phyloP scores from a whole-genome alignment of 2,113 vertebrate species.

The Solenodon paradoxus region DNA sequence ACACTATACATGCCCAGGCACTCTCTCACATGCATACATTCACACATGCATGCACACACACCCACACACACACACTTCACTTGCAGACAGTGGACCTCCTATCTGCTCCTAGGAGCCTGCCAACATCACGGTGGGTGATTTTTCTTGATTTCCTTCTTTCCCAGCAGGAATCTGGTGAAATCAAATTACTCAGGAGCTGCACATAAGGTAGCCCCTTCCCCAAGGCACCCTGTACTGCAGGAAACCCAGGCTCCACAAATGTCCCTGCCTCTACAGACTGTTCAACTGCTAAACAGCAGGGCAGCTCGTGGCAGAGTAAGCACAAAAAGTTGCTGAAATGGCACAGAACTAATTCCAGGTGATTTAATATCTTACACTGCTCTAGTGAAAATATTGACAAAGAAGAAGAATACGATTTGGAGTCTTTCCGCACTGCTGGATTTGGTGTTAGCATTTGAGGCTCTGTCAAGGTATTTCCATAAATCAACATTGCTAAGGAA shows the following conservation, averaged over 20 bases:
- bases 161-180: conserved; percentile 6
- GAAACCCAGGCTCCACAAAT: not conserved
- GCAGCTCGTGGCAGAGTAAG: not conserved
- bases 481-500: not conserved
- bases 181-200: not conserved
- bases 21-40: no score
- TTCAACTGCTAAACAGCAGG: conserved; percentile 26
- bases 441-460: not conserved
- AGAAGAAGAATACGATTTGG: not conserved
- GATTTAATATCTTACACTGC: not conserved
- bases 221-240: not conserved
- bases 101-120: not conserved
- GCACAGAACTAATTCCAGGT: conserved; percentile 26
- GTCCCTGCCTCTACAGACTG: conserved; percentile 24
- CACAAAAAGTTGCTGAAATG: conserved; percentile 29
- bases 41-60: no score
- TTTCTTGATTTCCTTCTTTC: not conserved
- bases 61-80: no score
- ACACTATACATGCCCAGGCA: no score
- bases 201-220: not conserved
- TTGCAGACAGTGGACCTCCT: not conserved
- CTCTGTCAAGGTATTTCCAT: not conserved
- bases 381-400: conserved; percentile 16
- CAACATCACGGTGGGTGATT: not conserved
- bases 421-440: not conserved